Evolutionary conservation across 2,113 vertebrate species (phyloP).

Genomic region (Numenius arquata): DNA sequence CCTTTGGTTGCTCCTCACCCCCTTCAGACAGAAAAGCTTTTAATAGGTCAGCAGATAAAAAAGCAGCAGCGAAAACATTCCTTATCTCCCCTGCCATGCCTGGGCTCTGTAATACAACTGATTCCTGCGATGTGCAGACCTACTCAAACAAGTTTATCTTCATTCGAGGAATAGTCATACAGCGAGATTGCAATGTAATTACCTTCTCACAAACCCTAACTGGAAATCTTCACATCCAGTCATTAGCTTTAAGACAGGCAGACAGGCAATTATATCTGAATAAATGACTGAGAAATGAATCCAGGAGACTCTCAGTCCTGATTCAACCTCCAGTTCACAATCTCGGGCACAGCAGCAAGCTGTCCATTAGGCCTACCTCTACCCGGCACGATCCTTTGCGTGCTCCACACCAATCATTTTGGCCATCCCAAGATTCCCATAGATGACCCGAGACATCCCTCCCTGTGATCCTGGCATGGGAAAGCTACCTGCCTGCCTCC

Average conservation of each 20-base stretch:
- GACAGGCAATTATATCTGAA: conserved; percentile 73
- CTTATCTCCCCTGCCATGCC: conserved; percentile 66
- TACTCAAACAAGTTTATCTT: conserved; percentile 58
- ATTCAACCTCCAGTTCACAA: conserved; percentile 16
- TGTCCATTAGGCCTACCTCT: neutral
- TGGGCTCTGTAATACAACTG: conserved; percentile 55
- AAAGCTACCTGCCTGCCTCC: neutral
- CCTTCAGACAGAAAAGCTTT: conserved; percentile 51
- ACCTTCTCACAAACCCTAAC: conserved; percentile 64
- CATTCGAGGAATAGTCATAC: conserved; percentile 58
- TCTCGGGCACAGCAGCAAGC: neutral
- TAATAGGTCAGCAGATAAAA: conserved; percentile 57
- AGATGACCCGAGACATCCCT: neutral
- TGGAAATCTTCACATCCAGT: conserved; percentile 71
- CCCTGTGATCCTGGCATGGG: neutral
- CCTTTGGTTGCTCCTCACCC: neutral
- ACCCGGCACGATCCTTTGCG: neutral
- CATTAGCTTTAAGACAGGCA: conserved; percentile 68
- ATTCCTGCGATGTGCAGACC: conserved; percentile 51
- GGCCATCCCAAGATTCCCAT: neutral
- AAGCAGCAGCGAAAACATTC: conserved; percentile 32
- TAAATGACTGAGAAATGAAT: conserved; percentile 69
- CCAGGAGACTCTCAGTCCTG: conserved; percentile 19
- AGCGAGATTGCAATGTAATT: conserved; percentile 66
- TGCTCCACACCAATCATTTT: neutral